phyloP scores from a whole-genome alignment of 64 coral and sea anemone genomes.

The Astreopora myriophthalma region DNA sequence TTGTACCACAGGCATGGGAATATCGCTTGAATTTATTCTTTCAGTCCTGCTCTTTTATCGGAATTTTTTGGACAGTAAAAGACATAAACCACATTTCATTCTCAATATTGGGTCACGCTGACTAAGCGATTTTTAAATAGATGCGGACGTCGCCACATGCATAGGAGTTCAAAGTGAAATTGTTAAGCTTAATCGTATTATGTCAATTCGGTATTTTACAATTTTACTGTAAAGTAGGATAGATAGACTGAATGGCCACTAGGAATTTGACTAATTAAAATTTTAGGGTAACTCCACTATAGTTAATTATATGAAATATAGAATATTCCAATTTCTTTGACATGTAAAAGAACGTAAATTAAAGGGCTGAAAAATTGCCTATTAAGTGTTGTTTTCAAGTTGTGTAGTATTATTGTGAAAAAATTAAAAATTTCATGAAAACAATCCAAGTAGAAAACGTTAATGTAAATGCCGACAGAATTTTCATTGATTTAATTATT shows the following conservation, averaged over 20 bases:
- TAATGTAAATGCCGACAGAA: too few species aligned
- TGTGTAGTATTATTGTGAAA: not conserved
- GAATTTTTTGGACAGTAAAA: not conserved
- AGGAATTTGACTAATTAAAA: not conserved
- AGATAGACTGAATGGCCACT: not conserved
- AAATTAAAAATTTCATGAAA: not conserved
- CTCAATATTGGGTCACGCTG: slow-evolving; percentile 37
- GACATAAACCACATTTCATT: not conserved
- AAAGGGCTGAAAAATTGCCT: too few species aligned
- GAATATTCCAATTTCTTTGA: not conserved
- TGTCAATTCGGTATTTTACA: not conserved
- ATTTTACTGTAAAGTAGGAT: not conserved
- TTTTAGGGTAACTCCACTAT: not conserved
- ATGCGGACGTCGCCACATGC: not conserved
- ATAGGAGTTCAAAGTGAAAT: not conserved
- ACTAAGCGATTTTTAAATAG: slow-evolving; percentile 29
- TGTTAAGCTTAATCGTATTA: not conserved
- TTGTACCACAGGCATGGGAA: not conserved
- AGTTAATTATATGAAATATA: not conserved
- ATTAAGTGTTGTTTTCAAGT: too few species aligned
- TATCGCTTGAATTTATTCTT: not conserved
- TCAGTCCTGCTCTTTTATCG: not conserved
- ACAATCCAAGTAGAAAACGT: not conserved
- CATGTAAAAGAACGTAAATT: not conserved
- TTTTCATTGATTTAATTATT: too few species aligned